Base-by-base conservation (phyloP, 2,888 invertebrate species). In the Polietes domitor region DNA sequence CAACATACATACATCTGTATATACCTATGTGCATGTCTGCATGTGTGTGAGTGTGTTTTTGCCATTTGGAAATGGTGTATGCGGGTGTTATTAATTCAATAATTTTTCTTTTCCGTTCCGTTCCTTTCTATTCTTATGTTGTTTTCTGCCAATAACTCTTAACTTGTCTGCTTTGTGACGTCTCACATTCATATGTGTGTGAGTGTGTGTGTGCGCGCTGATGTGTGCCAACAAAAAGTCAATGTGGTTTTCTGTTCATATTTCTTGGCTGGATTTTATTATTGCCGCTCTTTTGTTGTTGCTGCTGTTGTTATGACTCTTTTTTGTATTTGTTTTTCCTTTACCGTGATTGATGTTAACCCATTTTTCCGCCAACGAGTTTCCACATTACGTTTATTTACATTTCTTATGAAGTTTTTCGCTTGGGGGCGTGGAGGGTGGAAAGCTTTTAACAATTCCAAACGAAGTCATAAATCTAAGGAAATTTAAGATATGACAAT, bases 1-100 rank as follows among this genome's bases (percentile, higher is more conserved):
- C n/a, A n/a, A n/a, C n/a, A n/a, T n/a, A n/a, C n/a, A n/a, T n/a
- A n/a, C n/a, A 26, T 28, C 17, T 58, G 43, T 32, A 9, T 32
- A n/a, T 61, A 24, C 17, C 26, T 43, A 43, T 47, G 15, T 10
- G 63, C 1, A n/a, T n/a, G 15, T 37, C 2, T 21, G 65, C 21
- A 6, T 37, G 65, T 41, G 17, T 65, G 37, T 41, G 6, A 15
- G 12, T 19, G 15, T n/a, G 24, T 41, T 21, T 43, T 73, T 9
- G n/a, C 32, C 32, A 28, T 68, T 76, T 50, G 41, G 65, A 37
- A 70, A 61, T 61, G 15, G 32, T 74, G 68, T 61, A 80, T 75
- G 75, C 77, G 58, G 75, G 55, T 75, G 68, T 61, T 78, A 43
- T 84, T 73, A 81, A 84, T 81, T 81, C 81, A 76, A 76, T 78